Conservation (phyloP, 2,888 invertebrate species). For the Agrilus mali region DNA sequence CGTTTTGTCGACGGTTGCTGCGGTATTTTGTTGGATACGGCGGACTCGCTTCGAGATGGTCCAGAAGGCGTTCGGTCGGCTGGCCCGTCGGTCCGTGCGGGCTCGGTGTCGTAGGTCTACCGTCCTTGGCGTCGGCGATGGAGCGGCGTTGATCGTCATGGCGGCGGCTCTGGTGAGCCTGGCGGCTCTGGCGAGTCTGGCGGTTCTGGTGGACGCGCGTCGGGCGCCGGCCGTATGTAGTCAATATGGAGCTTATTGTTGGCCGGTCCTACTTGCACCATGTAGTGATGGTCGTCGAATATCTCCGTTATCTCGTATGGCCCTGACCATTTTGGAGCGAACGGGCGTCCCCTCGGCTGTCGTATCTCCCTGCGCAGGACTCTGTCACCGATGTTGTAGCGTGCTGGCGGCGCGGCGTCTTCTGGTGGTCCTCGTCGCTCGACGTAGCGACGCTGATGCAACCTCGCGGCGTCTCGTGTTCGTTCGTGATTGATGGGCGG, state of each 20-base stretch:
- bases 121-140: too few relatives aligned
- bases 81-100: too few relatives aligned
- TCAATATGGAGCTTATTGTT: slow-evolving; percentile 1
- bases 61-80: too few relatives aligned
- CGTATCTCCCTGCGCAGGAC: not conserved
- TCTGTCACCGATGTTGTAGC: not conserved
- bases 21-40: too few relatives aligned
- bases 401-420: not conserved
- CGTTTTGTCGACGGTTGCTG: too few relatives aligned
- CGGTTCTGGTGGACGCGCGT: not conserved
- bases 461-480: not conserved
- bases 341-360: not conserved
- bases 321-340: not conserved
- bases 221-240: not conserved
- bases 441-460: too few relatives aligned
- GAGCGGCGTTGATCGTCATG: too few relatives aligned
- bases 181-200: too few relatives aligned
- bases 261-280: not conserved
- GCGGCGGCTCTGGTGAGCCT: too few relatives aligned
- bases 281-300: not conserved
- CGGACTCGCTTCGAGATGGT: too few relatives aligned
- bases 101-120: too few relatives aligned
- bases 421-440: not conserved
- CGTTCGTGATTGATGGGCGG: too few relatives aligned
- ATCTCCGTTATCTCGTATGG: not conserved